Evolutionary conservation across 2,888 invertebrate genomes (phyloP), one percentile per base, ranked within the genome.

Genomic region (Amphimallon solstitiale): DNA sequence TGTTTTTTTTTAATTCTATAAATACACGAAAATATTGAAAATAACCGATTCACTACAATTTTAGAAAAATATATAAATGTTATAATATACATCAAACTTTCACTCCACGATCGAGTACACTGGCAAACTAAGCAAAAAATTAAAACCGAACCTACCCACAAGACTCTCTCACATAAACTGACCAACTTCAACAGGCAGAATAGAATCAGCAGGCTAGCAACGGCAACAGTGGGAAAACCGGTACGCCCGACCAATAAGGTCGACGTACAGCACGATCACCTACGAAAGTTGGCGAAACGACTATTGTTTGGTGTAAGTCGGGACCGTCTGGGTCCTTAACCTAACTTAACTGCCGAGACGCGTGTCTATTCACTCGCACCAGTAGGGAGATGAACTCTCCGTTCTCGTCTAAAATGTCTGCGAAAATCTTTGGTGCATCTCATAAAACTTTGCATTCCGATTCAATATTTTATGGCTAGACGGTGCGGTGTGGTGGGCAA

Each of bases 261-360:
- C 56, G 45, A 46, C 71, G 70, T 65, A 68, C 62, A 64, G 60
- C 67, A 51, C 74, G 75, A 71, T 66, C 64, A 63, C 48, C 56
- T 52, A 66, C 72, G 74, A 72, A 65, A 51, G 45, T 43, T 60
- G 64, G 65, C 72, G 74, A 72, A 66, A 52, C 52, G 63, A 62
- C 68, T 49, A 66, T 74, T 72, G 74, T 71, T 74, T 75, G 72
- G 80, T 81, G 81, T 81, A 75, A 81, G 79, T 75, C 79, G 76
- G 80, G 77, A 74, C 52, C 78, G 83, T 83, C 83, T 83, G 83
- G 83, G 83, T 83, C 83, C 82, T 83, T 83, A 82, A 83, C 83
- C 83, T 80, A 82, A 82, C 81, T 79, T 80, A 82, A 82, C 80
- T 80, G 79, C 80, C 79, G 79, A 78, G 78, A 77, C 78, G 75